A percentile compares a stretch with the other conserved stretches of the same genome.
Evolutionary conservation across 2,888 invertebrate species (phyloP).

Genomic region (Oscheius sp.): DNA sequence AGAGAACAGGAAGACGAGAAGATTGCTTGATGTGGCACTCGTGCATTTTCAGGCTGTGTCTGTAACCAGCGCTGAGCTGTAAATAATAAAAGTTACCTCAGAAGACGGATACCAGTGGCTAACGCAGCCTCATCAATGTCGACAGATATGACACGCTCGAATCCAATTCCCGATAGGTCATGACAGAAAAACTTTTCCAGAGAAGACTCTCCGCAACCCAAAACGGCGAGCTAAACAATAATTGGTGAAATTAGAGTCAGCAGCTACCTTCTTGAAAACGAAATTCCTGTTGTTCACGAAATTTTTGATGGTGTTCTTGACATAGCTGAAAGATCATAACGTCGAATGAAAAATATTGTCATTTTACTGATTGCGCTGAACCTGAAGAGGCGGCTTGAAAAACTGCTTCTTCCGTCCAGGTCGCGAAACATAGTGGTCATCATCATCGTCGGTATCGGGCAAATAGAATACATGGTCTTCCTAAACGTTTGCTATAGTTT

Average conservation of each 20-base stretch:
- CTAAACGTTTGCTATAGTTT: not conserved
- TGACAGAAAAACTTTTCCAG: conserved; percentile 40
- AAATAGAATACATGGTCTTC: not conserved
- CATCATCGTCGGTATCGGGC: conserved; percentile 12
- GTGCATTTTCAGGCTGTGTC: not conserved
- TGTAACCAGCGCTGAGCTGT: not conserved
- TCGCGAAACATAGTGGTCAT: not conserved
- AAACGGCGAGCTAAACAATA: conserved; percentile 30
- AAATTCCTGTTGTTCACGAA: not conserved
- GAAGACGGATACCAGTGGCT: conserved; percentile 39
- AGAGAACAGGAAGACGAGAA: conserved; percentile 11
- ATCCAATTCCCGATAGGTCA: conserved; percentile 29
- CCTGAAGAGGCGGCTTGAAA: conserved; percentile 32
- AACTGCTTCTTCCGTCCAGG: not conserved
- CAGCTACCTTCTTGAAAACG: conserved; percentile 17
- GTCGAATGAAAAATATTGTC: too few relatives aligned
- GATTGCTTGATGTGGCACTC: not conserved
- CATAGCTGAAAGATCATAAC: not conserved
- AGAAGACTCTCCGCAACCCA: conserved; percentile 56
- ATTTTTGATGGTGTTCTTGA: conserved; percentile 6
- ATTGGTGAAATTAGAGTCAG: not conserved
- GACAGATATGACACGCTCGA: conserved; percentile 45
- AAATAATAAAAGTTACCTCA: conserved; percentile 35
- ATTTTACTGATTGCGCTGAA: conserved; percentile 6
- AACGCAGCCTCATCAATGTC: conserved; percentile 46